phyloP scores from a whole-genome alignment of 2,113 vertebrate genomes.

The Proteles cristata region DNA sequence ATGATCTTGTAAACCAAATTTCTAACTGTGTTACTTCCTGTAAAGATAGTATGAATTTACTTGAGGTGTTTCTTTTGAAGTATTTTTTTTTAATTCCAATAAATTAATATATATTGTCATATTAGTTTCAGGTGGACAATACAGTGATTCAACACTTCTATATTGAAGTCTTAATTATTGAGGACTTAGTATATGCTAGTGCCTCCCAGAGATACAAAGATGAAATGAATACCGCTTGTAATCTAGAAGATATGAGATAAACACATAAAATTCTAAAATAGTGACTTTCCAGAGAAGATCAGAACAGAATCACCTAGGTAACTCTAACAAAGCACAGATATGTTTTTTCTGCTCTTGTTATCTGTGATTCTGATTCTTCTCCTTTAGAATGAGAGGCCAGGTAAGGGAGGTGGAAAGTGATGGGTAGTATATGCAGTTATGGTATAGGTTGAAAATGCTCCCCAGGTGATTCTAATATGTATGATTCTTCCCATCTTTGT shows the following conservation, averaged over 20 bases:
- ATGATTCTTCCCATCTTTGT: background rate
- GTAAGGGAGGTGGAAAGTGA: background rate
- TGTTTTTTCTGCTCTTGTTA: background rate
- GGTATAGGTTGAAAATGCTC: background rate
- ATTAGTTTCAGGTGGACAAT: background rate
- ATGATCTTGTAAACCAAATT: background rate
- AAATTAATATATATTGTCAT: background rate
- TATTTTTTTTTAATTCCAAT: background rate
- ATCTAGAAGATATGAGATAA: background rate
- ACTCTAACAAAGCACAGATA: background rate
- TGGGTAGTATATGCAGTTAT: background rate
- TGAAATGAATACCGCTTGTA: conserved; percentile 64
- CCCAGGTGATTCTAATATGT: background rate
- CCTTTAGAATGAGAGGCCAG: background rate
- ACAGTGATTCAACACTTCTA: background rate
- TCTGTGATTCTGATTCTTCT: conserved; percentile 21
- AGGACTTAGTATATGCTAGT: background rate
- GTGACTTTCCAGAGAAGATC: background rate
- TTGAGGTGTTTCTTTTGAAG: conserved; percentile 22
- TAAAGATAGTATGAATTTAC: background rate
- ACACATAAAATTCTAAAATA: background rate
- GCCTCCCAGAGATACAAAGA: conserved; percentile 60
- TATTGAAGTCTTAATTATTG: conserved; percentile 53
- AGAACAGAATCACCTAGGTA: background rate
- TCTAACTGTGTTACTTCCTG: background rate